These are phyloP conservation scores for Rapana venosa DNA, from an alignment of 2,888 invertebrate genomes.

Conservation along the genomic window DNA sequence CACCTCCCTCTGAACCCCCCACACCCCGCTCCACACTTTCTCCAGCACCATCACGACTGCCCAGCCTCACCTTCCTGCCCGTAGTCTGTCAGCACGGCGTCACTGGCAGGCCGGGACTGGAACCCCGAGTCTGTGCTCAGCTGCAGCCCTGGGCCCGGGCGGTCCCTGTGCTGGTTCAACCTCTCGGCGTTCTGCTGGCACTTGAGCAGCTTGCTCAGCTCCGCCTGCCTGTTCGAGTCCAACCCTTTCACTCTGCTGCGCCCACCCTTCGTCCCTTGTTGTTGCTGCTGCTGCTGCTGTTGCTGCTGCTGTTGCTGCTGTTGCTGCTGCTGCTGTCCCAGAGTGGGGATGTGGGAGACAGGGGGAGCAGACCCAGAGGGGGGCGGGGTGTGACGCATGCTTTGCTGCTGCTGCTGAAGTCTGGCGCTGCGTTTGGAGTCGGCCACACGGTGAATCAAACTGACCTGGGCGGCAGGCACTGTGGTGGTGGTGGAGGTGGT, in stretches of 20 bases:
- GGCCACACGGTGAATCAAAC: conserved; percentile 33
- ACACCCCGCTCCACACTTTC: too few species aligned
- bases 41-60: background rate
- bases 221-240: conserved; percentile 39
- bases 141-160: conserved; percentile 15
- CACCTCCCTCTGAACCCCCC: too few species aligned
- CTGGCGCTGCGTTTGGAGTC: conserved; percentile 2
- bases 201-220: conserved; percentile 43
- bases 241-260: conserved; percentile 20
- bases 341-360: background rate
- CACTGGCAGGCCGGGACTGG: conserved; percentile 66
- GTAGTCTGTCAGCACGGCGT: conserved; percentile 60
- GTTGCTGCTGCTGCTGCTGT: background rate
- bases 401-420: conserved; percentile 23
- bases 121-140: conserved; percentile 61
- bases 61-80: conserved; percentile 56
- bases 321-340: background rate
- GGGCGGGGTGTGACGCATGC: conserved; percentile 11
- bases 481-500: background rate
- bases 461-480: conserved; percentile 4
- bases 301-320: conserved; percentile 10
- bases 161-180: conserved; percentile 32
- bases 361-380: background rate
- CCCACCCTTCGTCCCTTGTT: background rate
- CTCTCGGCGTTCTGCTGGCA: conserved; percentile 44